phyloP scores from a whole-genome alignment of 2,888 invertebrate species.

The Coenonympha glycerion region DNA sequence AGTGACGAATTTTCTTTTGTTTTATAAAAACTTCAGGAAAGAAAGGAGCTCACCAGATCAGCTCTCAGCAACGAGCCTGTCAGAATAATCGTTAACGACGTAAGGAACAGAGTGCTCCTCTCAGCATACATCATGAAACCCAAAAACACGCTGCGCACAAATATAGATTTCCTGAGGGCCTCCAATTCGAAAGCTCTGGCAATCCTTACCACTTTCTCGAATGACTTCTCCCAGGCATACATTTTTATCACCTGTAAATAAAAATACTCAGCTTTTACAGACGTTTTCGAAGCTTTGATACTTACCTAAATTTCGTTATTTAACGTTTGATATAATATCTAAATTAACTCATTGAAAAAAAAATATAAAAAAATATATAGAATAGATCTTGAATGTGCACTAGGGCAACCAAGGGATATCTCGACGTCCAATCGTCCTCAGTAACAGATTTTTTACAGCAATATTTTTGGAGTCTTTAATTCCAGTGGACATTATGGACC shows the following conservation, averaged over 20 bases:
- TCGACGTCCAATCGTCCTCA: too few species aligned
- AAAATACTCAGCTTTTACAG: too few species aligned
- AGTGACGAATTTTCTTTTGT: too few species aligned
- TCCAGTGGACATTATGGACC: too few species aligned
- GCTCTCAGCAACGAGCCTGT: constrained; percentile 55
- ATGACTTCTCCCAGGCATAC: constrained; percentile 95
- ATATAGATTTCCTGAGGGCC: constrained; percentile 75
- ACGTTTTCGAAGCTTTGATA: neutral
- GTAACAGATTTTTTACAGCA: too few species aligned
- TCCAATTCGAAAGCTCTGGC: constrained; percentile 75
- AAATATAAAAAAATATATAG: too few species aligned
- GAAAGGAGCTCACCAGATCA: constrained; percentile 41
- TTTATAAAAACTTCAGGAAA: neutral
- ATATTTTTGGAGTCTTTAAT: too few species aligned
- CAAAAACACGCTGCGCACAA: constrained; percentile 79
- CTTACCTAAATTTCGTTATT: too few species aligned
- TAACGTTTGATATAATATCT: too few species aligned
- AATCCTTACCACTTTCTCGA: constrained; percentile 79
- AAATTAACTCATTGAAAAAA: too few species aligned
- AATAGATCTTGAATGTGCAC: too few species aligned
- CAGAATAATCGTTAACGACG: constrained; percentile 58
- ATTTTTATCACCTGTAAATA: constrained; percentile 87
- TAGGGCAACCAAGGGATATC: too few species aligned
- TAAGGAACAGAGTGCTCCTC: constrained; percentile 81
- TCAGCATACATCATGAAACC: constrained; percentile 85